A percentile compares a stretch with the other conserved stretches of the same genome.
Conservation (phyloP, 2,113 vertebrate species). For the Larimichthys polyactis region DNA sequence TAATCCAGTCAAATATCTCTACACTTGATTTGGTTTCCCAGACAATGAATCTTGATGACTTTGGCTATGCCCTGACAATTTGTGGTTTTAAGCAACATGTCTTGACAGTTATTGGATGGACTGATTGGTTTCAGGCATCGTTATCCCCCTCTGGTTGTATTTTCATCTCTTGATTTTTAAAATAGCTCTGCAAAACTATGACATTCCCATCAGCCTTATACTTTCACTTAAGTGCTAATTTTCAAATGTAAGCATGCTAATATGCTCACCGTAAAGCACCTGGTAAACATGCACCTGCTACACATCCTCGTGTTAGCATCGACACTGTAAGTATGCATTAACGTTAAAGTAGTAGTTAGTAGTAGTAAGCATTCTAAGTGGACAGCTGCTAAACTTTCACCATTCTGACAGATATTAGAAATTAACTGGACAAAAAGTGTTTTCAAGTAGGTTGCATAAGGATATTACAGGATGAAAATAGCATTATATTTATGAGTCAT, state of each 20-base stretch:
- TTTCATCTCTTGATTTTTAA: no score
- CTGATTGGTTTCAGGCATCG: no score
- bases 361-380: not conserved
- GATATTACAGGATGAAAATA: not conserved
- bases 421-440: constrained; percentile 6
- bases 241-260: not conserved
- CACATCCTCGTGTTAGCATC: not conserved
- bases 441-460: constrained; percentile 2
- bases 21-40: no score
- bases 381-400: not conserved
- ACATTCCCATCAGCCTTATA: not conserved
- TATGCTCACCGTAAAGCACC: not conserved
- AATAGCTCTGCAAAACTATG: not conserved
- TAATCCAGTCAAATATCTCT: not conserved
- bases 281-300: not conserved
- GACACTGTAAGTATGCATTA: no score
- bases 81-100: no score
- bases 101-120: no score
- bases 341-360: no score
- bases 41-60: no score
- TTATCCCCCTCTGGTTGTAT: no score
- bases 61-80: no score
- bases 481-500: not conserved
- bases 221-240: not conserved
- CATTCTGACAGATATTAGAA: not conserved